Evolutionary conservation across 2,113 vertebrate genomes (phyloP).

Genomic region (Silurus meridionalis): DNA sequence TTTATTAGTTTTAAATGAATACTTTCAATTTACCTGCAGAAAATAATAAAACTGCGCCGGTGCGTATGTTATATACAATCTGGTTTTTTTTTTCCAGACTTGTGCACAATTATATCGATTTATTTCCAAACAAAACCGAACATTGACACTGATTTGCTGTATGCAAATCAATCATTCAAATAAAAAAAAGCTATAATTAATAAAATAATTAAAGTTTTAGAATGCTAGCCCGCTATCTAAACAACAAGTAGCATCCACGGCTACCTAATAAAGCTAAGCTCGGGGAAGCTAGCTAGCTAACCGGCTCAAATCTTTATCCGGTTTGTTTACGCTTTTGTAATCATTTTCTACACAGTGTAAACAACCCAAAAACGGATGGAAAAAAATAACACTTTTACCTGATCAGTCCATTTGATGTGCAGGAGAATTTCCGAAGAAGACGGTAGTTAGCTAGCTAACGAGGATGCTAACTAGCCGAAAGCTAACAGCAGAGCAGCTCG

Average conservation of each 20-base stretch:
- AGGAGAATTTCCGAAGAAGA: background rate
- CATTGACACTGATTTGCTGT: background rate
- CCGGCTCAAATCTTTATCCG: background rate
- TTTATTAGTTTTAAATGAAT: background rate
- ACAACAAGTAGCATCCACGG: slow-evolving; percentile 21
- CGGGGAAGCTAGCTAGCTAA: background rate
- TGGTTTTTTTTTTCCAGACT: background rate
- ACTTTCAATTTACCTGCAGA: background rate
- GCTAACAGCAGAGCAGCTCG: slow-evolving; percentile 32
- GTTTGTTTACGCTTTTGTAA: background rate
- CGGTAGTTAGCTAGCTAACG: slow-evolving; percentile 9
- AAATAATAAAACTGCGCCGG: background rate
- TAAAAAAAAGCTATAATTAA: background rate
- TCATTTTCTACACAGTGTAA: background rate
- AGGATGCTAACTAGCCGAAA: slow-evolving; percentile 24
- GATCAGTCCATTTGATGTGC: background rate
- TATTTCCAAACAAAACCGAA: background rate
- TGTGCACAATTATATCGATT: background rate
- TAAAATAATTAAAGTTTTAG: background rate
- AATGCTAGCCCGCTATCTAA: background rate
- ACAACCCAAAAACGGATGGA: background rate
- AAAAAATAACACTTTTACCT: slow-evolving; percentile 6
- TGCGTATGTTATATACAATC: background rate
- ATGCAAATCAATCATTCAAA: background rate
- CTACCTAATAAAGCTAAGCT: background rate